phyloP scores from a whole-genome alignment of 2,888 invertebrate species.

The Strigamia transsilvanica region DNA sequence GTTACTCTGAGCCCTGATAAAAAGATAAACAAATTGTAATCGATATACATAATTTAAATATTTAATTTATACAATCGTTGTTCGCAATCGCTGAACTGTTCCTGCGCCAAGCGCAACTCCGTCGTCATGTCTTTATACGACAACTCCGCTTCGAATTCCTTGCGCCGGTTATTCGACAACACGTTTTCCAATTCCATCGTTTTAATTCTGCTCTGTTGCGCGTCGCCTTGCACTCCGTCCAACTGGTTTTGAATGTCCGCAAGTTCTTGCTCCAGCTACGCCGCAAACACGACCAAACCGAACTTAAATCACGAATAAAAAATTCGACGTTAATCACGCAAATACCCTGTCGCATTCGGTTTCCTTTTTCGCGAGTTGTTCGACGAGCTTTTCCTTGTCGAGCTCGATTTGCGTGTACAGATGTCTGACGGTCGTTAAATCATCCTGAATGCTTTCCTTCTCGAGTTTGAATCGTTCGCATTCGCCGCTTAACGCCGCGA shows the following conservation, averaged over 20 bases:
- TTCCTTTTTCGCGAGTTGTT: constrained; percentile 62
- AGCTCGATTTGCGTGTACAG: constrained; percentile 63
- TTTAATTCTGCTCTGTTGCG: constrained; percentile 59
- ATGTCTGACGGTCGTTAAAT: constrained; percentile 63
- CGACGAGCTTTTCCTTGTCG: constrained; percentile 62
- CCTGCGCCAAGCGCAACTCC: constrained; percentile 64
- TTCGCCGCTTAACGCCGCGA: constrained; percentile 62
- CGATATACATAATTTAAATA: background rate
- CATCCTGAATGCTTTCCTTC: constrained; percentile 62
- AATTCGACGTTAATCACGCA: no score
- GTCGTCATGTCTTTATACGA: constrained; percentile 63
- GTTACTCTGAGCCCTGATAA: constrained; percentile 55
- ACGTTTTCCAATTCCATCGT: constrained; percentile 61
- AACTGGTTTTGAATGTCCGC: constrained; percentile 58
- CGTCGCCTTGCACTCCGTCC: constrained; percentile 60
- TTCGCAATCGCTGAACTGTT: constrained; percentile 63
- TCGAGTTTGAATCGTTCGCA: constrained; percentile 62
- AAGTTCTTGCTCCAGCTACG: constrained; percentile 54
- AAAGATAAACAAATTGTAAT: background rate
- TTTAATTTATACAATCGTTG: constrained; percentile 64
- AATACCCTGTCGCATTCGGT: constrained; percentile 64
- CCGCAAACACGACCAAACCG: no score
- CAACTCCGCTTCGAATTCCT: constrained; percentile 64
- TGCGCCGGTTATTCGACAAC: constrained; percentile 63
- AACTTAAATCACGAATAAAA: background rate